A percentile compares a stretch with the other conserved stretches of the same genome.
These are phyloP conservation scores for Charina bottae DNA, from an alignment of 2,113 vertebrate species.

Conservation along the genomic window DNA sequence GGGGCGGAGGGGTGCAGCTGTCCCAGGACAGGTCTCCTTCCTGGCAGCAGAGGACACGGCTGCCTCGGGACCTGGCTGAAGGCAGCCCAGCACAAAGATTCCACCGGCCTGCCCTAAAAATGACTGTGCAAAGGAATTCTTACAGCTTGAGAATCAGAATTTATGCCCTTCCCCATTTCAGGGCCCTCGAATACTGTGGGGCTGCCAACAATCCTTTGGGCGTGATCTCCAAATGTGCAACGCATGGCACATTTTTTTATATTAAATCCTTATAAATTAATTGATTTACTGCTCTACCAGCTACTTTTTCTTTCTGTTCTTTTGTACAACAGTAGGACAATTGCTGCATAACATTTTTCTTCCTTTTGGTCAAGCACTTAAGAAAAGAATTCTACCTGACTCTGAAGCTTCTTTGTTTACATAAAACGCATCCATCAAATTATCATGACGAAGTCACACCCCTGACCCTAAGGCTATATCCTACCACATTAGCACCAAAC, in stretches of 20 bases:
- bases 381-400: no score
- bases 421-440: no score
- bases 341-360: no score
- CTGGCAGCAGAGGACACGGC: not conserved
- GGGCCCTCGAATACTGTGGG: not conserved
- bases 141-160: not conserved
- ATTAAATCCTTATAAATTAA: not conserved
- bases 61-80: no score
- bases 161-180: no score
- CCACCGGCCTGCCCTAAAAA: not conserved
- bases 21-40: not conserved
- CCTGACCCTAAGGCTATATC: no score
- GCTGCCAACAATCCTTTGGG: not conserved
- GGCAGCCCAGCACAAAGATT: not conserved
- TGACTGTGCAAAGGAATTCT: not conserved
- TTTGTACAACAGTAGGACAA: not conserved
- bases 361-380: no score
- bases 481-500: no score
- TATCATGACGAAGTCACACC: no score
- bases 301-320: no score
- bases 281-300: not conserved
- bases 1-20: not conserved
- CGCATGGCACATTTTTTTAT: not conserved
- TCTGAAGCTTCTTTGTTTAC: no score
- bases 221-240: not conserved